A percentile compares a stretch with the other conserved stretches of the same genome.
These are phyloP conservation scores for Phylloscopus collybita DNA, from an alignment of 2,797 vertebrate genomes.

Conservation along the genomic window DNA sequence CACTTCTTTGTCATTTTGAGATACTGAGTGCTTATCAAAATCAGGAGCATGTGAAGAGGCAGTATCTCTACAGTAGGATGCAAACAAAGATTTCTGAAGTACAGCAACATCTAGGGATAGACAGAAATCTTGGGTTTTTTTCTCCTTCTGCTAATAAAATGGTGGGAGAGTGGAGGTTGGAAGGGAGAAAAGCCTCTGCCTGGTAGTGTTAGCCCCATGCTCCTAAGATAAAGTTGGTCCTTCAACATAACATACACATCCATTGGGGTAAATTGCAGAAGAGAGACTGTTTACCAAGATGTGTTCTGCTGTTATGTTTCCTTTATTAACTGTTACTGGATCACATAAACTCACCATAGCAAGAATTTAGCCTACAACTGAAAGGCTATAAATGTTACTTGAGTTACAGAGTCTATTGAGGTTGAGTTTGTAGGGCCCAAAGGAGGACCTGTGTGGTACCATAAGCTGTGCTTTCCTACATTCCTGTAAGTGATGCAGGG, in stretches of 20 bases:
- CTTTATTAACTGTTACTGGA: slow-evolving; percentile 30
- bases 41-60: not conserved
- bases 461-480: not conserved
- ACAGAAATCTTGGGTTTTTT: not conserved
- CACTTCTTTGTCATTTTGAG: not conserved
- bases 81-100: not conserved
- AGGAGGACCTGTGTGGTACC: not conserved
- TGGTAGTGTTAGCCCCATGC: fast-evolving
- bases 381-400: slow-evolving; percentile 7
- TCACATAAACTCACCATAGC: not conserved
- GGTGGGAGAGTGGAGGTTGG: not conserved
- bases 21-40: not conserved
- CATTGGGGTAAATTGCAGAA: not conserved
- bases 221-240: not conserved
- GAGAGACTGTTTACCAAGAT: not conserved
- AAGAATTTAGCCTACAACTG: not conserved
- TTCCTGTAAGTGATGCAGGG: not conserved
- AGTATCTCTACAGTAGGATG: not conserved
- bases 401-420: slow-evolving; percentile 11
- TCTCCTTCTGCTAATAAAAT: not conserved
- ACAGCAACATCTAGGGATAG: not conserved
- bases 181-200: not conserved
- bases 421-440: slow-evolving; percentile 17
- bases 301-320: slow-evolving; percentile 1
- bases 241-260: not conserved